Evolutionary conservation across 2,888 invertebrate species (phyloP).

Genomic region (Dascillus cervinus): DNA sequence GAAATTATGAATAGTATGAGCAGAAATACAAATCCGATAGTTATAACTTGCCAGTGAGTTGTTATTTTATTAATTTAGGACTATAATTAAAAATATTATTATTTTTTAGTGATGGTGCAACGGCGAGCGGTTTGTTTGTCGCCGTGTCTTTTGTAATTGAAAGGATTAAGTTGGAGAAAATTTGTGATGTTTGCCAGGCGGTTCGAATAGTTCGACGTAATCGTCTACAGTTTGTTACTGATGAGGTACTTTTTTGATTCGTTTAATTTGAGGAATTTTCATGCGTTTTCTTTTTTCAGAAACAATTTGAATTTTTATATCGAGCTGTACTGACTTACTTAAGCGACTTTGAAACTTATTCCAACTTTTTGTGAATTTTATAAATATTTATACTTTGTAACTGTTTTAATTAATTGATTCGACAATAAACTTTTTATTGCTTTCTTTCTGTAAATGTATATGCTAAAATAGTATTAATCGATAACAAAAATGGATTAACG

Average conservation of each 20-base stretch:
- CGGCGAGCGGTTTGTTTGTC: constrained; percentile 42
- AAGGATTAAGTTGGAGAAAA: constrained; percentile 44
- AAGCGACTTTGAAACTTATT: constrained; percentile 34
- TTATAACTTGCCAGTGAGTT: constrained; percentile 33
- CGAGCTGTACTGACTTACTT: constrained; percentile 34
- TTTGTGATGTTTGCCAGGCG: constrained; percentile 45
- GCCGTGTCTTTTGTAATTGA: constrained; percentile 43
- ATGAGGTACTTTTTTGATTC: constrained; percentile 27
- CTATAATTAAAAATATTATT: background rate
- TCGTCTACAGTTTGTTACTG: constrained; percentile 37
- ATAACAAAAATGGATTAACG: too few species aligned
- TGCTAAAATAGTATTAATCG: too few species aligned
- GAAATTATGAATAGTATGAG: constrained; percentile 26
- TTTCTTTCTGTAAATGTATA: too few species aligned
- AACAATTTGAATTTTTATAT: constrained; percentile 38
- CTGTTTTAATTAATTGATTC: too few species aligned
- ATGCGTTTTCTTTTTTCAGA: constrained; percentile 26
- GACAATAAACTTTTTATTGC: too few species aligned
- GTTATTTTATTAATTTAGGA: constrained; percentile 2
- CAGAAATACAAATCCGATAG: constrained; percentile 24
- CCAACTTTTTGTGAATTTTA: too few species aligned
- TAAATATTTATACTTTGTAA: too few species aligned
- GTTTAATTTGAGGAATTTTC: background rate
- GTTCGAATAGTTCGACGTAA: constrained; percentile 42
- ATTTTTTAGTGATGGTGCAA: constrained; percentile 42